A percentile compares a stretch with the other conserved stretches of the same genome.
Evolutionary conservation across 2,888 invertebrate species (phyloP).

Genomic region (Syrphus vitripennis): DNA sequence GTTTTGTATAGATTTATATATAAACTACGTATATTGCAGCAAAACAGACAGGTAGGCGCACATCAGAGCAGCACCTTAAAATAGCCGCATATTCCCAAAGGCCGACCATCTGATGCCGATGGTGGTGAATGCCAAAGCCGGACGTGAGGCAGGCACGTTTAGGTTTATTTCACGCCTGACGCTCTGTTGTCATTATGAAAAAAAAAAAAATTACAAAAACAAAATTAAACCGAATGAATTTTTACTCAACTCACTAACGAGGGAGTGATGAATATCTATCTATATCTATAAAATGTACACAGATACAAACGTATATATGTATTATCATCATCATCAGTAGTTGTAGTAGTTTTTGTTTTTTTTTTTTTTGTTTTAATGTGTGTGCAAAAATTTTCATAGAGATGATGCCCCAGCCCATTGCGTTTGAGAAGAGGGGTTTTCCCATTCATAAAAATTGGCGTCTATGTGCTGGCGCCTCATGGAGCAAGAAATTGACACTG

Average conservation of each 20-base stretch:
- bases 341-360: neutral
- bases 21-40: neutral
- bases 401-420: neutral
- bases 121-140: neutral
- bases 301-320: neutral
- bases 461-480: conserved; percentile 64
- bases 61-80: conserved; percentile 1
- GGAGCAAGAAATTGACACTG: conserved; percentile 62
- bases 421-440: conserved; percentile 43
- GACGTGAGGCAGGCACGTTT: conserved; percentile 20
- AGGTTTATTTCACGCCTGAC: conserved; percentile 50
- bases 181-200: conserved; percentile 39
- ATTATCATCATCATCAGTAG: neutral
- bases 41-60: conserved; percentile 26
- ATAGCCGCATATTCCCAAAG: conserved; percentile 21
- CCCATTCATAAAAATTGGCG: conserved; percentile 70
- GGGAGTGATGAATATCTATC: conserved; percentile 7
- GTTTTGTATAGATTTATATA: neutral
- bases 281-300: too few relatives aligned
- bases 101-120: neutral
- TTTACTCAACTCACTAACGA: conserved; percentile 35
- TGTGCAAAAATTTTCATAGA: neutral
- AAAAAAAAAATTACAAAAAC: conserved; percentile 1
- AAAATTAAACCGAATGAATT: conserved; percentile 1
- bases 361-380: neutral